These are phyloP conservation scores for Carassius carassius DNA, from an alignment of 2,113 vertebrate genomes.

Conservation along the genomic window DNA sequence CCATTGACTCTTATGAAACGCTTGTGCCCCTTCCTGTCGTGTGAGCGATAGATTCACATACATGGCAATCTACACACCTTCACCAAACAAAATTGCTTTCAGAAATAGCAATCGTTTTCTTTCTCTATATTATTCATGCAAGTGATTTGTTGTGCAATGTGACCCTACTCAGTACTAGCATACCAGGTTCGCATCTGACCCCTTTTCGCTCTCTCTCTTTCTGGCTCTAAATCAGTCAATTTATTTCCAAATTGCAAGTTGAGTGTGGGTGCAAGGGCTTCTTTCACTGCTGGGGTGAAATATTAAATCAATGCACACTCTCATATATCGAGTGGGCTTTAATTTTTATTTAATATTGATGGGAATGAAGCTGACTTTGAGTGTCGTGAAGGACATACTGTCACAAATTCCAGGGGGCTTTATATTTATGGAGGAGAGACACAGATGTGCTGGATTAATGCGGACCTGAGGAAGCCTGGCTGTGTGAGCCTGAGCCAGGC, in stretches of 20 bases:
- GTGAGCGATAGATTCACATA: constrained; percentile 77
- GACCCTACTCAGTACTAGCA: constrained; percentile 76
- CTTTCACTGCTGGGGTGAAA: constrained; percentile 44
- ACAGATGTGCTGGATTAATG: too few species aligned
- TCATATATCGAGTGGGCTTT: too few species aligned
- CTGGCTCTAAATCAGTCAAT: constrained; percentile 83
- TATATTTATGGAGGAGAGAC: too few species aligned
- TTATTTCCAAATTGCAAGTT: constrained; percentile 85
- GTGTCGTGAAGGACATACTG: too few species aligned
- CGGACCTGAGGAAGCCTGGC: too few species aligned
- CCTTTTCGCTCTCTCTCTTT: constrained; percentile 54
- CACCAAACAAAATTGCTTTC: constrained; percentile 81
- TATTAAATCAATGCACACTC: too few species aligned
- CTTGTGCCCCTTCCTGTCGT: constrained; percentile 68
- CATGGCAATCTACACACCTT: constrained; percentile 78
- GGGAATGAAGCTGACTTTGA: too few species aligned
- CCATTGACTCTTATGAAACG: constrained; percentile 74
- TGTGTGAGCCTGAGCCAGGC: too few species aligned
- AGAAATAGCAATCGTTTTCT: constrained; percentile 82
- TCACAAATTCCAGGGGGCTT: too few species aligned
- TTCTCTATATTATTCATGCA: constrained; percentile 80
- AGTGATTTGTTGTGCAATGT: constrained; percentile 84
- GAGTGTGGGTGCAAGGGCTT: constrained; percentile 78
- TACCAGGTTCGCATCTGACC: constrained; percentile 71
- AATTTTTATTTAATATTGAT: too few species aligned